Base-by-base conservation (phyloP, 2,113 vertebrate genomes). In the Corapipo altera region DNA sequence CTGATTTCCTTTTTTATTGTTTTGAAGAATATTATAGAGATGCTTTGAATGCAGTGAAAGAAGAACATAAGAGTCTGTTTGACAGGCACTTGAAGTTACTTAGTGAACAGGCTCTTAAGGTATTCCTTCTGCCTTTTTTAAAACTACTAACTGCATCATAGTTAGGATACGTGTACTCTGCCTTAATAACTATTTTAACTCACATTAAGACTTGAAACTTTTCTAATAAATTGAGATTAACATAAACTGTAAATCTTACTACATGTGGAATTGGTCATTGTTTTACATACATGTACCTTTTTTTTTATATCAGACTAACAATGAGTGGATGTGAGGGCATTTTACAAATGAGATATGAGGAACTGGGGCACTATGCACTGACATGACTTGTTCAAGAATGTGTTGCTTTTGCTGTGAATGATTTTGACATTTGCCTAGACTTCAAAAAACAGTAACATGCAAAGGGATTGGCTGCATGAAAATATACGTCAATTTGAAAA, bases 51-150 rank as follows among this genome's bases (percentile, higher is more conserved):
- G 93, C 88, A 61, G 19, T 95, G 32, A 96, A 90, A 91, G 97
- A 97, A 81, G 97, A 93, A 97, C 97, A 97, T 59, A 95, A 94
- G 89, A 96, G 57, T 86, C 92, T 96, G 64, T 88, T 97, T 76
- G 95, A 97, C 74, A 61, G 65, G 61, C 92, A 97, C 57, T 62
- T 97, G 71, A 85, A 98, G 44, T 91, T 97, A 64, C 97, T 90
- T 61, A 98, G 97, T 79, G 97, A 98, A 61, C 92, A 97, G 78
- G 98, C 98, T 21, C 73, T 92, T 61, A 91, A 98, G 98, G 98
- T 99, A 97, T 94, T 88, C 67, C 20, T 96, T 96, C 44, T 78
- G 15, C 55, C 85, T 95, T 95, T 88, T 43, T 5, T 5, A 20
- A 54, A 64, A 52, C 27, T 59, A 5, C 23, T 58, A 51, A 46